These are phyloP conservation scores for Entomyzon cyanotis DNA, from an alignment of 2,113 vertebrate genomes.

Conservation along the genomic window DNA sequence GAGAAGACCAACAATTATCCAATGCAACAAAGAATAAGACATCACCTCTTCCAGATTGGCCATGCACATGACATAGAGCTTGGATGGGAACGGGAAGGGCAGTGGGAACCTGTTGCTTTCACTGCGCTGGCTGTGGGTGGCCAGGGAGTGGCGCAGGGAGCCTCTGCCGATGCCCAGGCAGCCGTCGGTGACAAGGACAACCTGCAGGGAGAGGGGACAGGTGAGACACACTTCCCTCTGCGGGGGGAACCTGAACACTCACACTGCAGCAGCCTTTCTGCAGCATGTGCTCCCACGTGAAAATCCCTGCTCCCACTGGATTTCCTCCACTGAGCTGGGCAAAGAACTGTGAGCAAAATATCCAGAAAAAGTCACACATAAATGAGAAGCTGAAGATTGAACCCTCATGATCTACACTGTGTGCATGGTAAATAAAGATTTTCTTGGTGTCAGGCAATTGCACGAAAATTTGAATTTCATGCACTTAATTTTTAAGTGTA, in stretches of 20 bases:
- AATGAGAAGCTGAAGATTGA: background rate
- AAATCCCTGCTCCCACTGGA: background rate
- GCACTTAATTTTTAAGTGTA: background rate
- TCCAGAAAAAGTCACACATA: background rate
- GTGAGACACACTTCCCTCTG: background rate
- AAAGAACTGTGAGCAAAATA: background rate
- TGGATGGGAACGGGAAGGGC: constrained; percentile 93
- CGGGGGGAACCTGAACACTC: background rate
- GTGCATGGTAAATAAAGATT: fast-evolving
- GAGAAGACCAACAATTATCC: background rate
- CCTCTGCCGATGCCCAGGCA: constrained; percentile 94
- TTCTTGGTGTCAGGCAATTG: background rate
- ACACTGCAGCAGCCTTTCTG: background rate
- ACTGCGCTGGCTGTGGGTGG: constrained; percentile 83
- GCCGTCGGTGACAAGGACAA: constrained; percentile 95
- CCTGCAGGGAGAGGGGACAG: constrained; percentile 64
- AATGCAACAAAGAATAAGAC: background rate
- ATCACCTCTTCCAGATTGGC: constrained; percentile 94
- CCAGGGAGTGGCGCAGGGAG: constrained; percentile 89
- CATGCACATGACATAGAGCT: constrained; percentile 95
- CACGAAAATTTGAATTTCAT: background rate
- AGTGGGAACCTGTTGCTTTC: constrained; percentile 93
- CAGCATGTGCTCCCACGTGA: background rate
- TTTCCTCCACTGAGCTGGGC: background rate
- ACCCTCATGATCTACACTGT: background rate